Evolutionary conservation across 2,797 vertebrate species (phyloP), one percentile per base, ranked within the genome.

Genomic region (Acanthopagrus latus): DNA sequence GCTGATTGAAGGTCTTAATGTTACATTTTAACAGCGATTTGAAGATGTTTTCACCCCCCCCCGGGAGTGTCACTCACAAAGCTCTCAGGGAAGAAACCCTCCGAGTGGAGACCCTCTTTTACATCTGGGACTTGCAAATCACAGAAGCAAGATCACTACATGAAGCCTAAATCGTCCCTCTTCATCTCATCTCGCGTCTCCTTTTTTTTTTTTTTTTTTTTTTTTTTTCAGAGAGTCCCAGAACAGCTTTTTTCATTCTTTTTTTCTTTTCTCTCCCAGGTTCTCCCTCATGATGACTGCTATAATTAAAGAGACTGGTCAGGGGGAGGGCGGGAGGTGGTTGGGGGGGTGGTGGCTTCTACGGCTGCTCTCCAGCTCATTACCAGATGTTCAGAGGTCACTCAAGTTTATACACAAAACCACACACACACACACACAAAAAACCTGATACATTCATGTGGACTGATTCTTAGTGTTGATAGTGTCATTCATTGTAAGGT

Each of bases 21-120:
- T 91, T 91, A 89, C 91, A 83, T 93, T 94, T 91, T 92, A 94
- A 90, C 89, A 87, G 90, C 90, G 87, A 93, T 94, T 93, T 93
- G 79, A 86, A 87, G 87, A 89, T 78, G 83, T 86, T 76, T 80
- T 77, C 52, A 55, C 58, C 88, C 80, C 38, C 38, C 6, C 81
- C 86, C 64, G 46, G 48, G 67, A 78, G 82, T 78, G 85, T 82
- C 88, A 87, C 88, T 92, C 82, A 89, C 79, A 73, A 33, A 55
- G 71, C 72, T 74, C 83, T 76, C 64, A 12, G 56, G 81, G 82
- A 64, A 71, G 75, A 57, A 55, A 38, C 33, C 59, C 58, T 74
- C 50, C 2, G 18, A 80, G 81, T 50, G 47, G 52, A 66, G 51
- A 65, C 67, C 76, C 20, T 63, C 69, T 62, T 75, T 75, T 77